Base-by-base conservation (phyloP, 1,140 invertebrate species). In the Proales similis region DNA sequence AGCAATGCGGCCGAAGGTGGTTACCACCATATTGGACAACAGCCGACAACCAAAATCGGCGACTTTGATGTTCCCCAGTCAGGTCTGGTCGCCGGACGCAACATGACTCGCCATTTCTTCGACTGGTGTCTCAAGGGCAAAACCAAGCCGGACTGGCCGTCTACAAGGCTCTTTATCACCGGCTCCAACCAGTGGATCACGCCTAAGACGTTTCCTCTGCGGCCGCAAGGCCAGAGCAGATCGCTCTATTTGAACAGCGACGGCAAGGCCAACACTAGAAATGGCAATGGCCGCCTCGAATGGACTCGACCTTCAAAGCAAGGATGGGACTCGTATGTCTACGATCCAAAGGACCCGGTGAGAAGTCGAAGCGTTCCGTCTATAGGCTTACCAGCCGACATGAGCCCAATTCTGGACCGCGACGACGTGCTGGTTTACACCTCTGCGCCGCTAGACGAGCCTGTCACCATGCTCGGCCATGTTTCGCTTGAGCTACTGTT, bases 111-210 rank as follows among this genome's bases (percentile, higher is more conserved):
- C 12, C 36, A 57, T 11, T 57, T 57, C 43, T 57, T 14, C 27
- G 19, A 57, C n/a, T 57, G 33, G 48, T 51, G 48, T 11, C 24
- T 51, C 3, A 51, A 51, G 26, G 30, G 39, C 39, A 24, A 24
- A 11, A 2, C 19, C 11, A 39, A 26, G 12, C 49, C 49, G 0
- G 14, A 14, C 6, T 57, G 30, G 49, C 12, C 24, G 14, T n/a
- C 14, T 11, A 27, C 17, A 24, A 39, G 29, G 11, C 26, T 57
- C 14, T 57, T 27, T 24, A 57, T 57, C 17, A 57, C 49, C 19
- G 49, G 49, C 39, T 14, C 14, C 20, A 39, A 57, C 30, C n/a
- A 38, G 9, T 57, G 49, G 49, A 2, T 38, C 3, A 27, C 27
- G 3, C n/a, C n/a, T 27, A 9, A 9, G 17, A 22, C 7, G 6